A percentile compares a stretch with the other conserved stretches of the same genome.
Evolutionary conservation across 2,888 invertebrate species (phyloP).

Genomic region (Cheilosia impressa): DNA sequence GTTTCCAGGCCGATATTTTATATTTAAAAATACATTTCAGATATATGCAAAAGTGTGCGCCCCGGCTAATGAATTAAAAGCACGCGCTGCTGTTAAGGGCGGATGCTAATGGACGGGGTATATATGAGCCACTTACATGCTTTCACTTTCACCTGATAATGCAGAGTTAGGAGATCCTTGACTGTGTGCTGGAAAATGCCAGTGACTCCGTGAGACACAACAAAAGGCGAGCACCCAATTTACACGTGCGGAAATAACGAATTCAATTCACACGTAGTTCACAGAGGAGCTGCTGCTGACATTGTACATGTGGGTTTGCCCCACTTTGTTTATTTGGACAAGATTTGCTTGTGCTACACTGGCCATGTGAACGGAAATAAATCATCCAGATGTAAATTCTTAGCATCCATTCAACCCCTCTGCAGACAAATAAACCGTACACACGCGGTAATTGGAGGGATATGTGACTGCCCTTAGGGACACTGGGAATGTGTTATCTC

Average conservation of each 20-base stretch:
- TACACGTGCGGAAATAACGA: not conserved
- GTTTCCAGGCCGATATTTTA: too few species aligned
- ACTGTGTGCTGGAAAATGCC: too few species aligned
- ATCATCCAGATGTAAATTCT: constrained; percentile 8
- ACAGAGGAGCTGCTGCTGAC: not conserved
- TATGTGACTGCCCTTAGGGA: not conserved
- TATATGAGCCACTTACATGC: too few species aligned
- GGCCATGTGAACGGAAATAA: constrained; percentile 1
- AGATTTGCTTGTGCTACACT: not conserved
- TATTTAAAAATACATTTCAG: too few species aligned
- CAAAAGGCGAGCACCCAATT: not conserved
- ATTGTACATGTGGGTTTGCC: constrained; percentile 1
- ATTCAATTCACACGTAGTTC: not conserved
- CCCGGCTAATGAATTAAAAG: too few species aligned
- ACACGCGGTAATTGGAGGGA: constrained; percentile 3
- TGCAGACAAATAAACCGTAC: constrained; percentile 3
- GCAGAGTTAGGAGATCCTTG: too few species aligned
- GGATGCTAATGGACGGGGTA: too few species aligned
- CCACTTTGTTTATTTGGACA: constrained; percentile 8
- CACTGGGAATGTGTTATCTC: not conserved
- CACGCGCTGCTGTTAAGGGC: too few species aligned
- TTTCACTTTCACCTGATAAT: too few species aligned
- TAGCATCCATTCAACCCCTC: constrained; percentile 1
- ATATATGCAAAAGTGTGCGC: too few species aligned
- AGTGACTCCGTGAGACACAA: too few species aligned